These are phyloP conservation scores for Apamea monoglypha DNA, from an alignment of 2,888 invertebrate species.

Conservation along the genomic window DNA sequence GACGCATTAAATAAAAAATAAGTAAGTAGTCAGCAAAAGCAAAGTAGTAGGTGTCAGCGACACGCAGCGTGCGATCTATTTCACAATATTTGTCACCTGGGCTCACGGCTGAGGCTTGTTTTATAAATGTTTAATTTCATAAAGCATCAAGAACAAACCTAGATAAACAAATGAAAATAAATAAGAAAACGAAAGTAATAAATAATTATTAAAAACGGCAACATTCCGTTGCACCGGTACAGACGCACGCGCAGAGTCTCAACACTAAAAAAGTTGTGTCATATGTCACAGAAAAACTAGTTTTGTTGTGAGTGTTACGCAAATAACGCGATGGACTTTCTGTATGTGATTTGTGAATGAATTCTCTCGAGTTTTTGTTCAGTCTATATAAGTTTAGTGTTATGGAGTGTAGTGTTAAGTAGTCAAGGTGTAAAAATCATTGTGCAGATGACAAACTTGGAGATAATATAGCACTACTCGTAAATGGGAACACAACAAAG, in stretches of 20 bases:
- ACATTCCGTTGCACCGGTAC: neutral
- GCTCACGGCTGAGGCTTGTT: too few species aligned
- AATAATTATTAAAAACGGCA: neutral
- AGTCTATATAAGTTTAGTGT: neutral
- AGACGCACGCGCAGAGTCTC: neutral
- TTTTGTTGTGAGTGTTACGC: neutral
- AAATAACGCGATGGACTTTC: neutral
- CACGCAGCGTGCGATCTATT: too few species aligned
- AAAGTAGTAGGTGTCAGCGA: neutral
- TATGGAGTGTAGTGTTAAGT: too few species aligned
- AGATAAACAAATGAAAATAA: neutral
- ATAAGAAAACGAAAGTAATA: neutral
- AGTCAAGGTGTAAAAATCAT: neutral
- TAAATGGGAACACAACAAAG: neutral
- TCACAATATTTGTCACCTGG: too few species aligned
- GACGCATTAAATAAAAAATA: neutral
- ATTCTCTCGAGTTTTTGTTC: neutral
- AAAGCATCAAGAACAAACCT: neutral
- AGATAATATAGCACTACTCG: too few species aligned
- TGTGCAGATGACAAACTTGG: too few species aligned
- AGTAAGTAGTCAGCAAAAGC: neutral
- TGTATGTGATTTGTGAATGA: neutral
- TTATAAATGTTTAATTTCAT: too few species aligned
- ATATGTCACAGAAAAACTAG: neutral
- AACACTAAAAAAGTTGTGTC: neutral